Base-by-base conservation (phyloP, 2,888 invertebrate genomes). In the Craniophora ligustri region DNA sequence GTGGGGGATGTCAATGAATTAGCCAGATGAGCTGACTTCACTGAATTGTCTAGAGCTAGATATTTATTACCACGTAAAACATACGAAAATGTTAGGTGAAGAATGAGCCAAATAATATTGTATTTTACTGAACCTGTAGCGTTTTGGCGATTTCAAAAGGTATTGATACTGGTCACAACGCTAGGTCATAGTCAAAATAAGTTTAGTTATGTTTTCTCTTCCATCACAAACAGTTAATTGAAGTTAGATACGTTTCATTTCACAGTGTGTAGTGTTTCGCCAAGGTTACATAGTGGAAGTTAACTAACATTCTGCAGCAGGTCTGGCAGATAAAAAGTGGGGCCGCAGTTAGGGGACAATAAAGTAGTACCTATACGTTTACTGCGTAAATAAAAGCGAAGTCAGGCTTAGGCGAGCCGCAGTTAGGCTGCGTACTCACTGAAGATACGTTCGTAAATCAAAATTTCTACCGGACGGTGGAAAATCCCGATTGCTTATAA, bases 361-460 rank as follows among this genome's bases (percentile, higher is more conserved):
- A 78, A 78, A 79, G 65, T 70, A 65, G 64, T 26, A 26, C 26
- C 26, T 67, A 71, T 58, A 69, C 67, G 63, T 75, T 78, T 77
- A 78, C 75, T 67, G 74, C 67, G 75, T 72, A 75, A 73, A 78
- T 79, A 75, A 77, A 80, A 75, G 36, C 21, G 13, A 41, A 48
- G 44, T 69, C 36, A 11, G 38, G 61, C 26, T n/a, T 32, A n/a
- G n/a, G 26, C n/a, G n/a, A n/a, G 10, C n/a, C n/a, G n/a, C n/a
- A 6, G 15, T 13, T 36, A 41, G 26, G 48, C 56, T 0, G 36
- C 2, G 41, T 19, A 1, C 30, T 48, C 41, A 63, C 15, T 3
- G 3, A 8, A 23, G 21, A 8, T 11, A 11, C 3, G 15, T n/a
- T 10, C 5, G 16, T 13, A 3, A 2, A 3, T 7, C 7, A 15